Evolutionary conservation across 2,888 invertebrate species (phyloP), one percentile per base, ranked within the genome.

Genomic region (Brenthis hecate): DNA sequence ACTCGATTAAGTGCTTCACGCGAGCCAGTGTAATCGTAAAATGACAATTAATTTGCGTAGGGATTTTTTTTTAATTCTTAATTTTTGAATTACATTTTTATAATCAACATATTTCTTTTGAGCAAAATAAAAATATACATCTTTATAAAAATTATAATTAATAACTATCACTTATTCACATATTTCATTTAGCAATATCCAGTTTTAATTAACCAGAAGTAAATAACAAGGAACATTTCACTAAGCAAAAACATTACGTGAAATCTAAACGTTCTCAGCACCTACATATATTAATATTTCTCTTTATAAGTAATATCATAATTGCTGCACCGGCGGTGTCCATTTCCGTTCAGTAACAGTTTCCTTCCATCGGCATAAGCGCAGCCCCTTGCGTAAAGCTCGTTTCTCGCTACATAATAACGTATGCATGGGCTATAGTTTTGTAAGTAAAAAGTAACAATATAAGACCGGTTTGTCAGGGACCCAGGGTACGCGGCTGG

Each of bases 291-390:
- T 65, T 72, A 64, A 68, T 72, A 68, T 63, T 67, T 60, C 56
- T 65, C 68, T 63, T 58, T 65, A 54, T 62, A 62, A n/a, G n/a
- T 71, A 63, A 68, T 72, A 66, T 65, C 81, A 81, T 81, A 84
- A 85, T 84, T 75, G 78, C 74, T 77, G 75, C 74, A 75, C 76
- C 77, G 77, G 78, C 80, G 81, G 77, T 78, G 82, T 84, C 84
- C 86, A 88, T 91, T 88, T 91, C 90, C 91, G 91, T 80, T 85
- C 84, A 75, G 82, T 87, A 89, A 89, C 86, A 86, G 84, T 86
- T 90, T 90, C 89, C 88, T 87, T 83, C 85, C 85, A 85, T 76
- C 75, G 76, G 64, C 68, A 72, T 78, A 79, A 79, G 77, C 80
- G 70, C 77, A 75, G 76, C 75, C 81, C 83, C 80, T 81, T 83